A percentile compares a stretch with the other conserved stretches of the same genome.
Conservation (phyloP, 2,797 vertebrate species). For the Mastacembelus armatus region DNA sequence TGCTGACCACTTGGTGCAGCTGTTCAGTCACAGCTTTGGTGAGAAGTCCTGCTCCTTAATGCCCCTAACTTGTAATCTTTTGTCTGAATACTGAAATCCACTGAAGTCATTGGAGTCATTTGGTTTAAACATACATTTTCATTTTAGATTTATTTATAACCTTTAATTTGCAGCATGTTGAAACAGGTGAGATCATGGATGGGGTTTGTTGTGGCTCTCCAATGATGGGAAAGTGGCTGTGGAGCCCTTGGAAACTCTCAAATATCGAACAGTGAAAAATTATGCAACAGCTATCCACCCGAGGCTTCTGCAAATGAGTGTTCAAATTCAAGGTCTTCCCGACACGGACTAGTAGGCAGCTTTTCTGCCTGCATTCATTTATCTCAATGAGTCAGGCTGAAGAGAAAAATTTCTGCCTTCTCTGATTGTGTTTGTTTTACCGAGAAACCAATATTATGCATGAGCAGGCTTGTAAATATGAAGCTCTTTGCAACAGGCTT, state of each 20-base stretch:
- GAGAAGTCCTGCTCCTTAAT: not conserved
- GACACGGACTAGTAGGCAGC: conserved; percentile 33
- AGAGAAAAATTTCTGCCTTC: conserved; percentile 4
- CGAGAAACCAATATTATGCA: conserved; percentile 51
- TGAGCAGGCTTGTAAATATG: conserved; percentile 46
- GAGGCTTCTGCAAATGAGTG: conserved; percentile 28
- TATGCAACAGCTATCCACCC: conserved; percentile 38
- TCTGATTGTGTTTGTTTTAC: conserved; percentile 61
- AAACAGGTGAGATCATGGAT: not conserved
- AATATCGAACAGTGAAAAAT: conserved; percentile 19
- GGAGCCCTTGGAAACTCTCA: conserved; percentile 10
- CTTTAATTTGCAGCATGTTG: conserved; percentile 27
- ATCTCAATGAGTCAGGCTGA: conserved; percentile 46
- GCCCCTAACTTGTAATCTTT: conserved; percentile 47
- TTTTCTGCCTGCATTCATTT: conserved; percentile 53
- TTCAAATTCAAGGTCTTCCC: conserved; percentile 42
- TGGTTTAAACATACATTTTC: conserved; percentile 61
- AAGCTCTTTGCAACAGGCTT: conserved; percentile 23
- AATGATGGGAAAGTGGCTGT: conserved; percentile 7
- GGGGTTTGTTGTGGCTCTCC: conserved; percentile 9
- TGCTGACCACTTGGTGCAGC: conserved; percentile 57
- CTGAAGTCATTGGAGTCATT: conserved; percentile 42
- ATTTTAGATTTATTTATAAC: conserved; percentile 37
- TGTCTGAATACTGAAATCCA: conserved; percentile 51
- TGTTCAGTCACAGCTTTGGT: conserved; percentile 57